These are phyloP conservation scores for Arrhopalites spinosus DNA, from an alignment of 2,888 invertebrate genomes.

Conservation along the genomic window DNA sequence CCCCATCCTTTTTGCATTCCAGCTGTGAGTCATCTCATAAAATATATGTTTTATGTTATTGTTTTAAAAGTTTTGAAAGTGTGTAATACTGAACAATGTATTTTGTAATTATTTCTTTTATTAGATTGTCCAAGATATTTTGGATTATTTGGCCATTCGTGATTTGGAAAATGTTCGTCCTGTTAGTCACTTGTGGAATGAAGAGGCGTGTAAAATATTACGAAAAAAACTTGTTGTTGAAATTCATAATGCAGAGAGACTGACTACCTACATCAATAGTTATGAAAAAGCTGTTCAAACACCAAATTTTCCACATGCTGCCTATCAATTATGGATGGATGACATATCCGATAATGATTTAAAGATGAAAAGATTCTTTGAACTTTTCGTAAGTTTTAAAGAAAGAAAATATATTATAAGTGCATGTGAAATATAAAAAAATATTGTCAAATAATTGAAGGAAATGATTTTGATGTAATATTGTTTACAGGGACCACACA, in stretches of 20 bases:
- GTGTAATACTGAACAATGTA: too few relatives aligned
- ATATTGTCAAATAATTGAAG: too few relatives aligned
- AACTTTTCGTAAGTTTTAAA: too few relatives aligned
- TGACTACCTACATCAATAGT: constrained; percentile 13
- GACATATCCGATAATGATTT: constrained; percentile 16
- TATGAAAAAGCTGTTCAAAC: neutral
- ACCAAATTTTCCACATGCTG: constrained; percentile 8
- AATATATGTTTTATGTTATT: constrained; percentile 10
- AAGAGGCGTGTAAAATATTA: constrained; percentile 16
- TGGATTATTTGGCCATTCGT: neutral
- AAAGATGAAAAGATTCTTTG: constrained; percentile 13
- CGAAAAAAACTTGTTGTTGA: neutral
- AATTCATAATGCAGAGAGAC: neutral
- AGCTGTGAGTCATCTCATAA: neutral
- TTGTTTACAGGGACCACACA: too few relatives aligned
- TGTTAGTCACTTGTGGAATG: constrained; percentile 23
- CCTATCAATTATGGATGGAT: constrained; percentile 19
- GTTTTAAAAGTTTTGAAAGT: too few relatives aligned
- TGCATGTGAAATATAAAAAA: too few relatives aligned
- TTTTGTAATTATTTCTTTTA: neutral
- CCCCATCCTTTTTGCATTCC: constrained; percentile 28
- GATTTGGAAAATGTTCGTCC: constrained; percentile 22
- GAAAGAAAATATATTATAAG: too few relatives aligned
- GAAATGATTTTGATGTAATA: too few relatives aligned
- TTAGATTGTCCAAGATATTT: constrained; percentile 13